Evolutionary conservation across 1,140 invertebrate genomes (phyloP).

Genomic region (Pachypeltis micranthus): DNA sequence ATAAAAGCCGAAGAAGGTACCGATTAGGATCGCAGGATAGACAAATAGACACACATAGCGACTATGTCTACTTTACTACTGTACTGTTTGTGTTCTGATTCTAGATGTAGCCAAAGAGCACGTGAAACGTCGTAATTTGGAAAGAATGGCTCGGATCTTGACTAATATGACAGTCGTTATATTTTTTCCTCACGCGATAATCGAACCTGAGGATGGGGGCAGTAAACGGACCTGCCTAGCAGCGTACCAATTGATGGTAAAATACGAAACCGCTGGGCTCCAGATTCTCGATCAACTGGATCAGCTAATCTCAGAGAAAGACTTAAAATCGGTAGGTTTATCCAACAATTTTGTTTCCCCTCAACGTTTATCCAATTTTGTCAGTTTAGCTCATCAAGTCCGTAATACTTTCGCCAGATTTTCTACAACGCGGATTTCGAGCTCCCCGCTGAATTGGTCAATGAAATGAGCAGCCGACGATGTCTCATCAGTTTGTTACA

Average conservation of each 20-base stretch:
- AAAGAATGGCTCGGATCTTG: constrained; percentile 21
- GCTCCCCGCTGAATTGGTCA: constrained; percentile 16
- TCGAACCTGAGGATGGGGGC: constrained; percentile 15
- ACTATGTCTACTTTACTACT: not conserved
- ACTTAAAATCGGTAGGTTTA: not conserved
- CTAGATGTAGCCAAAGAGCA: constrained; percentile 19
- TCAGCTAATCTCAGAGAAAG: not conserved
- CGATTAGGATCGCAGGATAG: not conserved
- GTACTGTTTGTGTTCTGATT: not conserved
- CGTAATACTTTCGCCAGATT: too few species aligned
- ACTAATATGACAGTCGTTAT: constrained; percentile 23
- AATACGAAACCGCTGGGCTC: constrained; percentile 21
- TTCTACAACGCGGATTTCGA: constrained; percentile 20
- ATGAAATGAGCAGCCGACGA: constrained; percentile 6
- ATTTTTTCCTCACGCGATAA: constrained; percentile 27
- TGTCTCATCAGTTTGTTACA: constrained; percentile 20
- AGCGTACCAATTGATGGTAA: constrained; percentile 21
- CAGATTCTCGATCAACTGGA: constrained; percentile 24
- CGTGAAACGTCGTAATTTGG: constrained; percentile 22
- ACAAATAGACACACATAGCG: constrained; percentile 15
- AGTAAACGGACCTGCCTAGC: constrained; percentile 18
- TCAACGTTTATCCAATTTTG: too few species aligned
- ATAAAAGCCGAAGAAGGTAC: constrained; percentile 32
- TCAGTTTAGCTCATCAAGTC: too few species aligned
- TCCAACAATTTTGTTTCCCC: too few species aligned